Evolutionary conservation across 1,140 invertebrate species (phyloP).

Genomic region (Cephus cinctus): DNA sequence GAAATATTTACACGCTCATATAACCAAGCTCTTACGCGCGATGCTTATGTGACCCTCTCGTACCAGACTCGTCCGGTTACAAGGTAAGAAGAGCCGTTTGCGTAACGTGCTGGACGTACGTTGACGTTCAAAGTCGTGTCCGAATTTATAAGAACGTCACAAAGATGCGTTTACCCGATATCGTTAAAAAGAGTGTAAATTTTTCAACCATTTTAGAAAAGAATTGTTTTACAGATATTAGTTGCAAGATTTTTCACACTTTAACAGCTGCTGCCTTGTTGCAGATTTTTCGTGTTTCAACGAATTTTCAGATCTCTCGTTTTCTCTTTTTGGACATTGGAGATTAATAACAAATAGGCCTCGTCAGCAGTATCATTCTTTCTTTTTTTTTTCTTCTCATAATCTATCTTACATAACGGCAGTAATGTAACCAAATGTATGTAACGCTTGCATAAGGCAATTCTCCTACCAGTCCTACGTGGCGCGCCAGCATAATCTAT

Average conservation of each 20-base stretch:
- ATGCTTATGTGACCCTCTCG: slow-evolving; percentile 35
- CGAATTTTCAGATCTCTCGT: slow-evolving; percentile 13
- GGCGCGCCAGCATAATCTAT: slow-evolving; percentile 38
- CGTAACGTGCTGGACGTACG: slow-evolving; percentile 30
- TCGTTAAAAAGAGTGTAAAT: too few relatives aligned
- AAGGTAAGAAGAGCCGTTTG: slow-evolving; percentile 41
- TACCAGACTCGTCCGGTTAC: slow-evolving; percentile 21
- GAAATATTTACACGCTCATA: slow-evolving; percentile 48
- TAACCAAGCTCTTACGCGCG: slow-evolving; percentile 39
- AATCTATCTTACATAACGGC: slow-evolving; percentile 46
- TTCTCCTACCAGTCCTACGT: slow-evolving; percentile 28
- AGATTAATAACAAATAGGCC: slow-evolving; percentile 21
- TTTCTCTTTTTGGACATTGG: too few relatives aligned
- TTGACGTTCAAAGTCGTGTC: slow-evolving; percentile 40
- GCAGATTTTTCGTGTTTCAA: not conserved
- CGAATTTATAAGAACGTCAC: too few relatives aligned
- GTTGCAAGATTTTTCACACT: too few relatives aligned
- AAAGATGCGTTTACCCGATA: too few relatives aligned
- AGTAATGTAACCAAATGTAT: slow-evolving; percentile 54
- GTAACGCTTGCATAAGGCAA: slow-evolving; percentile 51
- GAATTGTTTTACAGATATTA: too few relatives aligned
- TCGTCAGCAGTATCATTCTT: slow-evolving; percentile 36
- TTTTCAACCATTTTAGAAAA: too few relatives aligned
- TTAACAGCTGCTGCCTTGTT: too few relatives aligned
- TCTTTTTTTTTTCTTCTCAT: slow-evolving; percentile 36